phyloP scores from a whole-genome alignment of 1,140 invertebrate species.

The Delia radicum region DNA sequence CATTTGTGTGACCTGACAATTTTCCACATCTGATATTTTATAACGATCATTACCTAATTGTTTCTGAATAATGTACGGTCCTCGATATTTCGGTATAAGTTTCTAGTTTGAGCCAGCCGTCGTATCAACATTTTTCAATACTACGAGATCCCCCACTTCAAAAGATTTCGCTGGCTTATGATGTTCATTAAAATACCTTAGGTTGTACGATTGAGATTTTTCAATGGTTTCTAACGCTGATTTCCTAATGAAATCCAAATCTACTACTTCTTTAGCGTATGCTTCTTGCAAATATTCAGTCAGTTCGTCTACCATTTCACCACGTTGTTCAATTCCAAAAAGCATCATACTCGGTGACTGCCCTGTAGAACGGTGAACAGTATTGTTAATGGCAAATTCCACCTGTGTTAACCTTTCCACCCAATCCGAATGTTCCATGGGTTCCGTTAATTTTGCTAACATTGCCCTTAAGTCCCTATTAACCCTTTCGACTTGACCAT shows the following conservation, averaged over 20 bases:
- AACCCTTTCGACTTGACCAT: constrained; percentile 35
- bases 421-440: no score
- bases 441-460: no score
- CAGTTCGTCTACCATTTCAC: constrained; percentile 29
- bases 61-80: constrained; percentile 31
- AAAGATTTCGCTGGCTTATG: constrained; percentile 29
- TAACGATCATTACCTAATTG: constrained; percentile 36
- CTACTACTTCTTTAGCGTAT: constrained; percentile 24
- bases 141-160: constrained; percentile 31
- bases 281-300: background rate
- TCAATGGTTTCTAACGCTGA: constrained; percentile 1
- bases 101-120: constrained; percentile 14
- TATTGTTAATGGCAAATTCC: constrained; percentile 40
- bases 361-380: constrained; percentile 30
- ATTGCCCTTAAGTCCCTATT: background rate
- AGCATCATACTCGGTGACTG: background rate
- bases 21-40: constrained; percentile 29
- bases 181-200: constrained; percentile 13
- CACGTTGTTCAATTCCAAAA: no score
- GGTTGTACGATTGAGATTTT: constrained; percentile 16
- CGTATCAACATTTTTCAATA: constrained; percentile 23
- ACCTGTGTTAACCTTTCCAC: background rate
- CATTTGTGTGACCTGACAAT: constrained; percentile 34
- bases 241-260: background rate
- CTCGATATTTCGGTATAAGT: background rate